Percentiles rank a stretch among this genome's conserved stretches.
Conservation (phyloP, 1,140 invertebrate genomes). For the Lysiphlebus fabarum region DNA sequence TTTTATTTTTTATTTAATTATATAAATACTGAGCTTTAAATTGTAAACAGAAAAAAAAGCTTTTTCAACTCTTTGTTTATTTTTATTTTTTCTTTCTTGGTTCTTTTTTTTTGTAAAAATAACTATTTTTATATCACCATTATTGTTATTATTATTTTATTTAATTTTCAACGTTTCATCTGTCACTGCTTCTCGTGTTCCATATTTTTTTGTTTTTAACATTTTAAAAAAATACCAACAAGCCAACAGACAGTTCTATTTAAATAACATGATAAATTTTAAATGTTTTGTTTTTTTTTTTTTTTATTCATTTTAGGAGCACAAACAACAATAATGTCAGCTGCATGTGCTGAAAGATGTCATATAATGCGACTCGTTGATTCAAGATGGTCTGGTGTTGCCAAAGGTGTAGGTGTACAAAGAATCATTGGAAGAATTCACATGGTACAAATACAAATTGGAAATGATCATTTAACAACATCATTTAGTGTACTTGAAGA, state of each 20-base stretch:
- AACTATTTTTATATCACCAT: conserved; percentile 16
- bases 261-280: not conserved
- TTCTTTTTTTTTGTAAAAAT: not conserved
- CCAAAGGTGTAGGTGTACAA: conserved; percentile 95
- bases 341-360: conserved; percentile 87
- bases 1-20: not conserved
- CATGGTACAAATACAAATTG: conserved; percentile 95
- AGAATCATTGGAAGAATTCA: conserved; percentile 94
- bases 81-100: conserved; percentile 14
- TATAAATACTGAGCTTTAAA: too few species aligned
- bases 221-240: too few species aligned
- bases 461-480: conserved; percentile 87
- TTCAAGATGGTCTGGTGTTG: conserved; percentile 89
- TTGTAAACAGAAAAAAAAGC: too few species aligned
- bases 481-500: conserved; percentile 97
- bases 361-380: conserved; percentile 96
- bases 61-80: too few species aligned
- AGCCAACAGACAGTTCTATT: too few species aligned
- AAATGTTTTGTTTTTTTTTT: conserved; percentile 8
- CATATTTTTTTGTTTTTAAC: too few species aligned
- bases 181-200: conserved; percentile 23
- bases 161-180: conserved; percentile 12
- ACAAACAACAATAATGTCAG: conserved; percentile 93
- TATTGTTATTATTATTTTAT: conserved; percentile 12
- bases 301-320: conserved; percentile 64